Evolutionary conservation across 2,888 invertebrate species (phyloP).

Genomic region (Netelia fuscicornis): DNA sequence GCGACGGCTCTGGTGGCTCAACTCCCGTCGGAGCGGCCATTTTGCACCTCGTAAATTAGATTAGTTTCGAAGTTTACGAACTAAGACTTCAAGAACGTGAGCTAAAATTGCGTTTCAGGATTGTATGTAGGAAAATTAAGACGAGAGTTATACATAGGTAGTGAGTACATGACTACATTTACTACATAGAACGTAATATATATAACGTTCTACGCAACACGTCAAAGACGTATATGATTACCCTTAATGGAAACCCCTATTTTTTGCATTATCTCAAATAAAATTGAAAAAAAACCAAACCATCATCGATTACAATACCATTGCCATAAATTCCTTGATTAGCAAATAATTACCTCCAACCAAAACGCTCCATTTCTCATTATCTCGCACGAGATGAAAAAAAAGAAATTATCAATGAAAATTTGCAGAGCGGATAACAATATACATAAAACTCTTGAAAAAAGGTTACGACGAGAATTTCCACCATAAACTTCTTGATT

Average conservation of each 20-base stretch:
- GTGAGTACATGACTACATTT: conserved; percentile 28
- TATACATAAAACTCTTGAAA: neutral
- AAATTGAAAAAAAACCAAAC: neutral
- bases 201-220: conserved; percentile 10
- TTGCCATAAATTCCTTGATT: neutral
- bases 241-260: neutral
- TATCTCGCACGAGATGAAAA: neutral
- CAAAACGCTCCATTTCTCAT: neutral
- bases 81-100: conserved; percentile 60
- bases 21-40: conserved; percentile 70
- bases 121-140: conserved; percentile 76
- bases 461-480: neutral
- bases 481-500: conserved; percentile 25
- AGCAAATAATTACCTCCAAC: no score
- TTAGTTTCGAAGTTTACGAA: conserved; percentile 81
- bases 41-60: conserved; percentile 82
- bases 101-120: conserved; percentile 69
- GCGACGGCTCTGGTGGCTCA: conserved; percentile 39
- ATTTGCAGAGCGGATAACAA: neutral
- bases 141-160: conserved; percentile 75
- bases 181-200: conserved; percentile 74
- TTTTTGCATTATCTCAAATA: no score
- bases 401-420: neutral
- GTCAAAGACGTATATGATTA: neutral
- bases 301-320: neutral